Percentiles rank a stretch among this genome's conserved stretches.
phyloP scores from a whole-genome alignment of 2,113 vertebrate genomes.

The Periophthalmus modestus region DNA sequence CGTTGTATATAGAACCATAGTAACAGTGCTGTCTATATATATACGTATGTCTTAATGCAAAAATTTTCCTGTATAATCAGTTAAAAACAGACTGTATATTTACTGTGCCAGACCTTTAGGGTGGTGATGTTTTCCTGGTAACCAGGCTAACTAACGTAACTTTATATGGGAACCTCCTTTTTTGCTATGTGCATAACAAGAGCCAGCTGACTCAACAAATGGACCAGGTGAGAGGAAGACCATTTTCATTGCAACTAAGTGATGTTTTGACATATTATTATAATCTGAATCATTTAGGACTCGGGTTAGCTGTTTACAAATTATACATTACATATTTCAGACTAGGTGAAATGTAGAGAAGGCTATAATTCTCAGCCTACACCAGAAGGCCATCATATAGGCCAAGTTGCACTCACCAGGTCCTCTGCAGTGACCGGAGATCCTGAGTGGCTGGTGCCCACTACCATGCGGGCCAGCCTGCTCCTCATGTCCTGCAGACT shows the following conservation, averaged over 20 bases:
- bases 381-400: not conserved
- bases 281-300: too few species aligned
- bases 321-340: too few species aligned
- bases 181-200: slow-evolving; percentile 35
- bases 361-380: too few species aligned
- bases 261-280: too few species aligned
- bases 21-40: not conserved
- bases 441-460: slow-evolving; percentile 87
- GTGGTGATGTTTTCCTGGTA: slow-evolving; percentile 38
- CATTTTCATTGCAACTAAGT: too few species aligned
- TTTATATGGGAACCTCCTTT: slow-evolving; percentile 32
- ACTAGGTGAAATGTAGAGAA: too few species aligned
- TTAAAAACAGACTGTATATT: not conserved
- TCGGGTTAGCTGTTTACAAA: too few species aligned
- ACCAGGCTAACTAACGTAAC: slow-evolving; percentile 46
- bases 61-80: not conserved
- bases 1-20: not conserved
- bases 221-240: slow-evolving; percentile 12
- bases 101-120: slow-evolving; percentile 10
- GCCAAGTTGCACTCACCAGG: slow-evolving; percentile 74
- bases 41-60: not conserved
- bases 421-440: slow-evolving; percentile 89
- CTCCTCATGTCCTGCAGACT: slow-evolving; percentile 88
- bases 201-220: slow-evolving; percentile 30
- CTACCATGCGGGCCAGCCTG: slow-evolving; percentile 89